phyloP scores from a whole-genome alignment of 2,797 vertebrate genomes.

The Hydrolagus colliei region DNA sequence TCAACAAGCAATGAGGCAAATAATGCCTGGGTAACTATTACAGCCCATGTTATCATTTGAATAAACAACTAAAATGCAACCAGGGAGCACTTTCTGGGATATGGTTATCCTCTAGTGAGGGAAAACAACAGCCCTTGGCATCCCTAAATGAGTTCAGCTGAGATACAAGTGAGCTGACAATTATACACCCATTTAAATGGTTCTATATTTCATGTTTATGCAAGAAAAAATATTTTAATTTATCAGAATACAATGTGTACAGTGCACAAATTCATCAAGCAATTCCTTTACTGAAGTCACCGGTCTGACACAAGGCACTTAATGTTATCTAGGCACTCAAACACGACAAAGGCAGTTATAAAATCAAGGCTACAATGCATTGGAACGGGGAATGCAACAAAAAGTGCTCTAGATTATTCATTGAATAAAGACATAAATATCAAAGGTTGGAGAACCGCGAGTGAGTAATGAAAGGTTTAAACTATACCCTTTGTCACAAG shows the following conservation, averaged over 20 bases:
- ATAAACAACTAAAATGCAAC: not conserved
- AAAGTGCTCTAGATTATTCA: not conserved
- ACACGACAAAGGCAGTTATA: not conserved
- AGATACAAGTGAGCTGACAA: not conserved
- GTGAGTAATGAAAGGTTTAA: not conserved
- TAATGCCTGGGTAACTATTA: too few relatives aligned
- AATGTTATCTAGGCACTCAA: not conserved
- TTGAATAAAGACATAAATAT: not conserved
- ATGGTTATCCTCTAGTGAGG: not conserved
- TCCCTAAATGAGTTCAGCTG: not conserved
- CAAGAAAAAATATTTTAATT: not conserved
- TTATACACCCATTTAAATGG: not conserved
- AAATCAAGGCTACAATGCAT: not conserved
- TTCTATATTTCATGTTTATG: not conserved
- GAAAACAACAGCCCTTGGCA: not conserved
- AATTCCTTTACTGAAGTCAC: not conserved
- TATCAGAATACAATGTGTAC: too few relatives aligned
- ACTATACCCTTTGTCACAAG: not conserved
- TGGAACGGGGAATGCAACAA: not conserved
- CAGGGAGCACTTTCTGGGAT: not conserved
- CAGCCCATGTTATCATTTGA: not conserved
- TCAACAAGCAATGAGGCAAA: too few relatives aligned
- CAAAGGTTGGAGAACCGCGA: not conserved
- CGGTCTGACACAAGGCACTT: not conserved
- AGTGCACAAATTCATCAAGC: not conserved